Evolutionary conservation across 2,797 vertebrate species (phyloP).

Genomic region (Myripristis murdjan): DNA sequence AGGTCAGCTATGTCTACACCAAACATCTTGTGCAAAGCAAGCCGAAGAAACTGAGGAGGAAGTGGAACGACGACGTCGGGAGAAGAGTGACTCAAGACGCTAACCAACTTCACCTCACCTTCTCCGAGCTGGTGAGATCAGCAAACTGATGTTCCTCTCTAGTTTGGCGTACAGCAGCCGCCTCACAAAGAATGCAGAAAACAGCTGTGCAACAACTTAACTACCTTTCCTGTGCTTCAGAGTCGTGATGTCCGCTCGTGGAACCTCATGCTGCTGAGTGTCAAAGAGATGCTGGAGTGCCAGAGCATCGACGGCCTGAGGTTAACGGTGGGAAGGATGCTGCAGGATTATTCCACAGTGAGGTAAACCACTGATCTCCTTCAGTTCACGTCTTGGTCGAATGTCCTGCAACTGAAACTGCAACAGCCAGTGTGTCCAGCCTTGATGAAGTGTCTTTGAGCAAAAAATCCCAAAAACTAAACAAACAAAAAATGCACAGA

Average conservation of each 20-base stretch:
- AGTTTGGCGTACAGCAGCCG: too few species aligned
- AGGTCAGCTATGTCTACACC: constrained; percentile 62
- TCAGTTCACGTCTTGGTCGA: too few species aligned
- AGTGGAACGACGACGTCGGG: constrained; percentile 56
- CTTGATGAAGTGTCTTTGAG: too few species aligned
- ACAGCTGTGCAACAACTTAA: too few species aligned
- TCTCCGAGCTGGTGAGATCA: constrained; percentile 65
- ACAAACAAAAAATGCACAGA: too few species aligned
- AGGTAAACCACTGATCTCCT: constrained; percentile 60
- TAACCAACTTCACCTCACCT: constrained; percentile 24
- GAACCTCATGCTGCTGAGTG: constrained; percentile 42
- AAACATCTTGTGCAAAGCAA: constrained; percentile 55
- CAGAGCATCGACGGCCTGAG: constrained; percentile 22
- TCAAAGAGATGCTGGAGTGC: constrained; percentile 57
- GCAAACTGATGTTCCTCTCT: not conserved
- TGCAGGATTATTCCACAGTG: not conserved
- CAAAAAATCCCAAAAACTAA: too few species aligned
- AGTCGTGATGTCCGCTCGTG: constrained; percentile 41
- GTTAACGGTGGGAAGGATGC: not conserved
- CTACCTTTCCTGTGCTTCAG: constrained; percentile 48
- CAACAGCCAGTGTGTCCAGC: too few species aligned
- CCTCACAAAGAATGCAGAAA: too few species aligned
- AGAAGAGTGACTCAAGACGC: constrained; percentile 53
- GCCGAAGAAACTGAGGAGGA: constrained; percentile 22
- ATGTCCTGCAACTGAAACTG: too few species aligned